Evolutionary conservation across 2,888 invertebrate species (phyloP), one percentile per base, ranked within the genome.

Genomic region (Osmoderma eremita): DNA sequence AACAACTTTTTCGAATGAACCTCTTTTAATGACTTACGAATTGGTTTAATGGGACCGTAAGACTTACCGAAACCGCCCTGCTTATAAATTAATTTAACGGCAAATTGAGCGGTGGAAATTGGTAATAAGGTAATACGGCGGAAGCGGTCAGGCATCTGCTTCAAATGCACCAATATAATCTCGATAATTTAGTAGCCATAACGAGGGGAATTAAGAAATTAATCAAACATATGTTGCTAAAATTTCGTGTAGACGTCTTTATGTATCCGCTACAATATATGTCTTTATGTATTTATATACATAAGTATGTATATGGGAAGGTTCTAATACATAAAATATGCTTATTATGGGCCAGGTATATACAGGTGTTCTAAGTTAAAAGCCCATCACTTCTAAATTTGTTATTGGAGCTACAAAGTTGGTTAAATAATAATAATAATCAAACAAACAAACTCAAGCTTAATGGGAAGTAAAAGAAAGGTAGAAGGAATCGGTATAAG

Each of bases 201-300:
- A 61, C 36, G 45, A 48, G 45, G 18, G 18, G 45, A 61, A 61
- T 61, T 61, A 45, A 61, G 58, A 45, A 61, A 61, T 61, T 61
- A 61, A 61, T 45, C 30, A 45, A 61, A 17, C 58, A 61, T 15
- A 61, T 61, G 58, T 42, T 45, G 51, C 36, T 30, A 8, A 53
- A 53, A 53, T 13, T 15, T 36, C 15, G 18, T 15, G 13, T 36
- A 24, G 13, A 30, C 10, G 38, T 12, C n/a, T 15, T 10, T 53
- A 10, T 2, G 17, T 10, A 38, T 38, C n/a, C n/a, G n/a, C n/a
- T n/a, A n/a, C n/a, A n/a, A n/a, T n/a, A n/a, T n/a, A n/a, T n/a
- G n/a, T n/a, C n/a, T n/a, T n/a, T n/a, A n/a, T n/a, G n/a, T n/a
- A n/a, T n/a, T n/a, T n/a, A n/a, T n/a, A n/a, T n/a, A n/a, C n/a